Conservation (phyloP, 2,888 invertebrate species). For the Tetragonisca angustula region DNA sequence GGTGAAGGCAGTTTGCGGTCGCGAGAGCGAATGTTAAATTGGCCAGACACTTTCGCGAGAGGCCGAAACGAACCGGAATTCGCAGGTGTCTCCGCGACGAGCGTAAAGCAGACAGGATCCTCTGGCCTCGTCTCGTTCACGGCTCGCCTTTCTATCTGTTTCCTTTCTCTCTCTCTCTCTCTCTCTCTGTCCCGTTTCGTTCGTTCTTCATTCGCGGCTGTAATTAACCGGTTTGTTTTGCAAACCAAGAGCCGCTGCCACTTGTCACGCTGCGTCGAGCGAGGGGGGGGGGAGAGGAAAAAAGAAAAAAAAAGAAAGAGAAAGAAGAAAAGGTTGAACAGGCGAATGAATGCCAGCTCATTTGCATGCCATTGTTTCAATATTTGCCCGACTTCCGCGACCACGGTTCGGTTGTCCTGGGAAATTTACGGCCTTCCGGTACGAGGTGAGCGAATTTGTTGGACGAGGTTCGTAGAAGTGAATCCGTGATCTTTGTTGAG, state of each 20-base stretch:
- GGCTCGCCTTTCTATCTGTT: constrained; percentile 18
- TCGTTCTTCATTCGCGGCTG: constrained; percentile 16
- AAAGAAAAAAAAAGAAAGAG: too few species aligned
- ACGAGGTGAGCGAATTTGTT: background rate
- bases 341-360: constrained; percentile 35
- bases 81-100: constrained; percentile 58
- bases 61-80: constrained; percentile 59
- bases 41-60: constrained; percentile 21
- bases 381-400: constrained; percentile 39
- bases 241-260: constrained; percentile 49
- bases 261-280: constrained; percentile 15
- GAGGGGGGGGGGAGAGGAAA: too few species aligned
- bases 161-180: background rate
- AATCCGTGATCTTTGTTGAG: background rate
- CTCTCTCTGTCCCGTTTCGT: background rate
- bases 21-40: constrained; percentile 54
- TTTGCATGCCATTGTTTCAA: constrained; percentile 58
- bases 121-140: constrained; percentile 11
- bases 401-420: background rate
- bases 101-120: constrained; percentile 32
- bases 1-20: constrained; percentile 44
- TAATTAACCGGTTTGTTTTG: constrained; percentile 57
- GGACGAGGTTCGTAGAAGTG: background rate
- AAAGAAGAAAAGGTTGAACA: background rate
- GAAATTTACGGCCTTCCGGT: background rate